Base-by-base conservation (phyloP, 2,888 invertebrate species). In the Hanleya hanleyi region DNA sequence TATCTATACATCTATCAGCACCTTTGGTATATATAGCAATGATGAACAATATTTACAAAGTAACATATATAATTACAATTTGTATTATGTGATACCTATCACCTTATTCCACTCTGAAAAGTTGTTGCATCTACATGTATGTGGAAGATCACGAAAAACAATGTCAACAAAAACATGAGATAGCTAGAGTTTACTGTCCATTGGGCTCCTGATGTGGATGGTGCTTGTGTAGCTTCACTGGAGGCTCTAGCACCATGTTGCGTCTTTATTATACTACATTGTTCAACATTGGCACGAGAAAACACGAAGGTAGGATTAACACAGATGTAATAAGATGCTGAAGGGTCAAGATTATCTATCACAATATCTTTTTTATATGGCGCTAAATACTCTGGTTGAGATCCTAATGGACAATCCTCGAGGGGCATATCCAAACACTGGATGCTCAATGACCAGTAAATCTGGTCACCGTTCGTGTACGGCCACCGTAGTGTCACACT, bases 271-370 rank as follows among this genome's bases (percentile, higher is more conserved):
- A 29, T 15, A 22, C 22, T 15, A 57, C 64, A 64, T 26, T 64
- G 64, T 35, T 64, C 33, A 4, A 64, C 64, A 37, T 64, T 36
- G 3, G 37, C 64, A 6, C 18, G 35, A 36, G 64, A 64, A 37
- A 64, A 64, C 22, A 75, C 71, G 72, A 83, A 83, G n/a, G 73
- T 71, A 36, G 83, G 83, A 68, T 78, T 81, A 9, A 81, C 74
- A 76, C 83, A 83, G 4, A 82, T 61, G 64, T 81, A 81, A 70
- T 82, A 83, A n/a, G 26, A 70, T 12, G 81, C 80, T 22, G 57
- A 61, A 18, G 80, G 74, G 9, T 71, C 51, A n/a, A 83, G 68
- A 18, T 77, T 69, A 26, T 51, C 57, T 7, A 83, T 62, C 1
- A 64, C 49, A 6, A 73, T 33, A 64, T 78, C 75, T 9, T 67